A percentile compares a stretch with the other conserved stretches of the same genome.
These are phyloP conservation scores for Mus pahari DNA, from an alignment of 2,113 vertebrate species.

Conservation along the genomic window DNA sequence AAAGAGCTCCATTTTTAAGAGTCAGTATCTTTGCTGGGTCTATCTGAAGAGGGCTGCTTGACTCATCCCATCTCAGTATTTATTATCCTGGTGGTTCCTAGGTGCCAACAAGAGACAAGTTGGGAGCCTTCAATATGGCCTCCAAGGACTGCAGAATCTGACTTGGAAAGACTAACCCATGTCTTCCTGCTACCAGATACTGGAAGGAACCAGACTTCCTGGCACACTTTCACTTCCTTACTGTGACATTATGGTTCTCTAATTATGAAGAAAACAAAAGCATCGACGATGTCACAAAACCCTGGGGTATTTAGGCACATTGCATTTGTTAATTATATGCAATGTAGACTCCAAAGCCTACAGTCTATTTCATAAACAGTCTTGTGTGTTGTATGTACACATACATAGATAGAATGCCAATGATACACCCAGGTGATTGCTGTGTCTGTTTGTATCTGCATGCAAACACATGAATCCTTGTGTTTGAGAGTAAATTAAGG, in stretches of 20 bases:
- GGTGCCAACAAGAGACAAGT: background rate
- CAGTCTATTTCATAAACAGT: background rate
- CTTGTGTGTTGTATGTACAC: background rate
- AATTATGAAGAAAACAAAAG: background rate
- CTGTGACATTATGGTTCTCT: background rate
- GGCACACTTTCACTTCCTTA: background rate
- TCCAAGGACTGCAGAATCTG: background rate
- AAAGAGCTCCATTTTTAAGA: background rate
- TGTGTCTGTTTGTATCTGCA: background rate
- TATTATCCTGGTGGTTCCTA: background rate
- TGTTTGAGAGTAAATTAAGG: background rate
- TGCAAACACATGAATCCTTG: background rate
- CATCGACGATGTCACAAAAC: background rate
- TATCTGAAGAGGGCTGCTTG: background rate
- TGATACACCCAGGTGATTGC: background rate
- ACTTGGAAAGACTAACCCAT: background rate
- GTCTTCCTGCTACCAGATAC: background rate
- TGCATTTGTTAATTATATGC: constrained; percentile 5
- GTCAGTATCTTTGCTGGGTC: no score
- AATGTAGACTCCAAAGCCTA: background rate
- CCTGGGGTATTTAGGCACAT: background rate
- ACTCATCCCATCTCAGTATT: background rate
- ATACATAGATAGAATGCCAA: background rate
- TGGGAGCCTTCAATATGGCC: background rate
- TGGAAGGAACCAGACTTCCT: background rate